These are phyloP conservation scores for Xenopus petersii DNA, from an alignment of 2,797 vertebrate species.

Conservation along the genomic window DNA sequence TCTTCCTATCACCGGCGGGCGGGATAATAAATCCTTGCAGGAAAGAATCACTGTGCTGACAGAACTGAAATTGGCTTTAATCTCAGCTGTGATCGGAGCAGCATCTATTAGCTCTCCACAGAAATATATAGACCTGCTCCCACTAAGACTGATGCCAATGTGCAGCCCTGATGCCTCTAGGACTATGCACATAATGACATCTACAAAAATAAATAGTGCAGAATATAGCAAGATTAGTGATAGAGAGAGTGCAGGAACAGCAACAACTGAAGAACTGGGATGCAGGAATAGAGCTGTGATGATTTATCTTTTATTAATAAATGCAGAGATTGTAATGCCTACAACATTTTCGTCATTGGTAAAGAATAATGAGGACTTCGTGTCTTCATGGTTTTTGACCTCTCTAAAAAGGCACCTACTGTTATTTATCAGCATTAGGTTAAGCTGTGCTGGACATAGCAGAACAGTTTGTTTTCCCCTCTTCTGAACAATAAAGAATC, in stretches of 20 bases:
- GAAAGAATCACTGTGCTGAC: conserved; percentile 33
- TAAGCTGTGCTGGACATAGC: no score
- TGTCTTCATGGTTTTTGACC: no score
- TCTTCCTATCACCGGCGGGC: conserved; percentile 28
- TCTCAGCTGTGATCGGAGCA: conserved; percentile 44
- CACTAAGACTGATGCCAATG: conserved; percentile 1
- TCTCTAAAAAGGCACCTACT: no score
- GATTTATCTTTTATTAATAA: no score
- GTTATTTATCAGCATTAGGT: no score
- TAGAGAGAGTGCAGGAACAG: background rate
- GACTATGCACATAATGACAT: background rate
- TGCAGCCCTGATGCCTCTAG: background rate
- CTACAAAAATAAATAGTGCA: background rate
- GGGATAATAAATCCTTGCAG: conserved; percentile 38
- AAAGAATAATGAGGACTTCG: no score
- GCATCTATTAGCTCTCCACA: conserved; percentile 21
- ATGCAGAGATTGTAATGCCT: no score
- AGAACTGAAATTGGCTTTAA: conserved; percentile 42
- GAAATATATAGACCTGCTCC: conserved; percentile 12
- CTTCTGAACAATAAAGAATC: no score
- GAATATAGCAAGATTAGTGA: background rate
- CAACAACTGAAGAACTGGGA: background rate
- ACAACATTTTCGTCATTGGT: no score
- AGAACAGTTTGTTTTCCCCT: no score
- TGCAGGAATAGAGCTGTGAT: no score